phyloP scores from a whole-genome alignment of 2,888 invertebrate species.

The Lampropteryx suffumata region DNA sequence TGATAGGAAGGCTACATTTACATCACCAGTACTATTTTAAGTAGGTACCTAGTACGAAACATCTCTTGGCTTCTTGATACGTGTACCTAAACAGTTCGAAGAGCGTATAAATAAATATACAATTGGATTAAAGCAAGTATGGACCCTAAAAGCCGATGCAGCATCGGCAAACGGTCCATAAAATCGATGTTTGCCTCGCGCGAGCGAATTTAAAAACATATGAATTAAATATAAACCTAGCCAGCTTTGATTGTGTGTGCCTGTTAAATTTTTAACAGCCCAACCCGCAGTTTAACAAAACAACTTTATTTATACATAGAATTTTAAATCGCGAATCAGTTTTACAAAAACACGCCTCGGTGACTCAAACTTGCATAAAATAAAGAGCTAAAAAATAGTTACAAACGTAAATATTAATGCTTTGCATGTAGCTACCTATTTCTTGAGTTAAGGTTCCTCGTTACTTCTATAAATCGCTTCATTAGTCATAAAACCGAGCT shows the following conservation, averaged over 20 bases:
- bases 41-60: too few relatives aligned
- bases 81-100: background rate
- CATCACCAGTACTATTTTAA: too few relatives aligned
- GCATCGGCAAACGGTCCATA: slow-evolving; percentile 40
- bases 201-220: slow-evolving; percentile 40
- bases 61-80: too few relatives aligned
- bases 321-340: slow-evolving; percentile 24
- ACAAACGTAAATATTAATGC: background rate
- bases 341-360: background rate
- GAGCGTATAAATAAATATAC: slow-evolving; percentile 45
- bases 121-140: slow-evolving; percentile 40
- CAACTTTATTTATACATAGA: slow-evolving; percentile 25
- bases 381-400: background rate
- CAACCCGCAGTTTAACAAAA: slow-evolving; percentile 15
- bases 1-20: too few relatives aligned
- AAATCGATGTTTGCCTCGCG: slow-evolving; percentile 38
- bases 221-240: slow-evolving; percentile 42
- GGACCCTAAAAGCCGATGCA: slow-evolving; percentile 35
- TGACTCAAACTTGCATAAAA: too few relatives aligned
- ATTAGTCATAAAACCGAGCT: too few relatives aligned
- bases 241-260: slow-evolving; percentile 29
- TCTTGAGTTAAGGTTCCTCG: too few relatives aligned
- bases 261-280: background rate
- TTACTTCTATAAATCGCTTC: too few relatives aligned
- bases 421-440: too few relatives aligned